phyloP scores from a whole-genome alignment of 2,797 vertebrate genomes.

The Erpetoichthys calabaricus region DNA sequence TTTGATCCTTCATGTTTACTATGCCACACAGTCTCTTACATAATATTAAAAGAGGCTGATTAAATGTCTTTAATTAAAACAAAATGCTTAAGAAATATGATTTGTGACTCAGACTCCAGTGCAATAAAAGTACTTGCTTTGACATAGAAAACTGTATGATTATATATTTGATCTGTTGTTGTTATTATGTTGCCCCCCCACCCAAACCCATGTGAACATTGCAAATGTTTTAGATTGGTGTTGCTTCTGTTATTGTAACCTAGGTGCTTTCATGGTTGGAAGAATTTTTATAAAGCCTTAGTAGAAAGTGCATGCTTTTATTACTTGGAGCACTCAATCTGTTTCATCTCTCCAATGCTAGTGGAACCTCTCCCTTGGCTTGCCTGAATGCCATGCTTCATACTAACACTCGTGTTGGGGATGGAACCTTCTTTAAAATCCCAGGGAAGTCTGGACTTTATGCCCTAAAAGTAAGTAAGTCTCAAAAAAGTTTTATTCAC shows the following conservation, averaged over 20 bases:
- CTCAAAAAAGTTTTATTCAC: too few species aligned
- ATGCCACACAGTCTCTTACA: conserved; percentile 47
- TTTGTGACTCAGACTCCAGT: conserved; percentile 3
- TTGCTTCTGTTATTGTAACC: conserved; percentile 62
- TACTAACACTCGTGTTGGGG: conserved; percentile 64
- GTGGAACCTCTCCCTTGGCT: conserved; percentile 69
- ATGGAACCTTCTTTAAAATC: conserved; percentile 70
- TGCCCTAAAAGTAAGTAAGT: conserved; percentile 65
- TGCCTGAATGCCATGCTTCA: conserved; percentile 72
- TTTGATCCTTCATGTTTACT: conserved; percentile 54
- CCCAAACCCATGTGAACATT: conserved; percentile 49
- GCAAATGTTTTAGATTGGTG: conserved; percentile 60
- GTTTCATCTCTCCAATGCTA: conserved; percentile 43
- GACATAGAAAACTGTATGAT: conserved; percentile 49
- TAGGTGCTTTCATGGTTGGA: conserved; percentile 56
- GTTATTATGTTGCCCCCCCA: conserved; percentile 27
- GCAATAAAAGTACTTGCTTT: not conserved
- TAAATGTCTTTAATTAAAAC: not conserved
- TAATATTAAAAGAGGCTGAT: conserved; percentile 9
- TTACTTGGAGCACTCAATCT: conserved; percentile 37
- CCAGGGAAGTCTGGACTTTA: conserved; percentile 70
- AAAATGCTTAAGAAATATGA: conserved; percentile 2
- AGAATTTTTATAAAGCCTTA: conserved; percentile 36
- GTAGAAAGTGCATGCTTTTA: conserved; percentile 23
- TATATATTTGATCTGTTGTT: conserved; percentile 39